These are phyloP conservation scores for Xyliphius kryptos DNA, from an alignment of 2,113 vertebrate genomes.

Conservation along the genomic window DNA sequence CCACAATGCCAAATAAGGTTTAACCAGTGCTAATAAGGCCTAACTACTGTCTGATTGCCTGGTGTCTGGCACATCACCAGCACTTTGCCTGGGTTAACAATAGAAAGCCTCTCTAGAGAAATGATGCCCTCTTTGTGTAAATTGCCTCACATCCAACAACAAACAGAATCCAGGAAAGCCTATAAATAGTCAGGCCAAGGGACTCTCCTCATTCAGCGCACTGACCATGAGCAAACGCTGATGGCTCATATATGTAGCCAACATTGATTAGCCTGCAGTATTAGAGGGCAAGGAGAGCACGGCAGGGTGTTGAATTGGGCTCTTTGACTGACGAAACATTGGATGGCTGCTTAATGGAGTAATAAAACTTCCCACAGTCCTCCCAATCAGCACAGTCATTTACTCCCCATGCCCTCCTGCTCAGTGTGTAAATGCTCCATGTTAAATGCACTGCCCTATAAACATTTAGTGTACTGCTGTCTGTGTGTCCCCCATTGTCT, in stretches of 20 bases:
- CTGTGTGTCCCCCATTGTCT: neutral
- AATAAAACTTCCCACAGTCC: constrained; percentile 24
- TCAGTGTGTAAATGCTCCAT: neutral
- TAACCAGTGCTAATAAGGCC: constrained; percentile 50
- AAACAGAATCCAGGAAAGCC: constrained; percentile 30
- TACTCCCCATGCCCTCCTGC: constrained; percentile 3
- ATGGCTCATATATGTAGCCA: constrained; percentile 26
- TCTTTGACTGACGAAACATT: constrained; percentile 20
- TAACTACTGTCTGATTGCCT: constrained; percentile 49
- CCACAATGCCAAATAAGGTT: constrained; percentile 42
- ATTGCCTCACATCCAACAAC: constrained; percentile 36
- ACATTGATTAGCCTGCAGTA: constrained; percentile 29
- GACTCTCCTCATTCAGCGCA: constrained; percentile 44
- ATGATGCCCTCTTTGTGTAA: constrained; percentile 31
- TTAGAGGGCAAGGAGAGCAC: constrained; percentile 12
- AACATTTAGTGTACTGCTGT: neutral
- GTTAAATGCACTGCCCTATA: constrained; percentile 6
- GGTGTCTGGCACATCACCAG: constrained; percentile 37
- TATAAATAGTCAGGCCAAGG: constrained; percentile 41
- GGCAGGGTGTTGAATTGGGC: constrained; percentile 14
- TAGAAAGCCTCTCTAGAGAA: constrained; percentile 44
- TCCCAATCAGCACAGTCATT: constrained; percentile 23
- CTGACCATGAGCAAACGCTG: constrained; percentile 44
- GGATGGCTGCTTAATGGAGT: constrained; percentile 27
- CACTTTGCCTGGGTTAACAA: constrained; percentile 45